A percentile compares a stretch with the other conserved stretches of the same genome.
phyloP scores from a whole-genome alignment of 2,113 vertebrate species.

The Notothenia rossii region DNA sequence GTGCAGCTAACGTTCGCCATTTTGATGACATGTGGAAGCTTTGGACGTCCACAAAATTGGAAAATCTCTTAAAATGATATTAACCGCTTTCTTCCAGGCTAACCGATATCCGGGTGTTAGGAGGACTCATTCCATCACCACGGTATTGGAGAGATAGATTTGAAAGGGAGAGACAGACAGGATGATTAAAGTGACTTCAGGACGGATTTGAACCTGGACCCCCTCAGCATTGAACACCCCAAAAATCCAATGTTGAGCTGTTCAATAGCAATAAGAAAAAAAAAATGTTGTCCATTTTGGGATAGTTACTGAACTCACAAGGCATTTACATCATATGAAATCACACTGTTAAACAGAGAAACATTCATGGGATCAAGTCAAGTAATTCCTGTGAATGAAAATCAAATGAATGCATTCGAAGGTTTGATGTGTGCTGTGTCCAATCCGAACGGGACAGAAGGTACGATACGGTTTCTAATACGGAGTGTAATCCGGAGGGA shows the following conservation, averaged over 20 bases:
- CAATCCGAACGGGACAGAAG: conserved; percentile 31
- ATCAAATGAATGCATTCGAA: neutral
- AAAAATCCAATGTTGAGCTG: neutral
- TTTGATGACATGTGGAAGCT: no score
- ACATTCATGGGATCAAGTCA: neutral
- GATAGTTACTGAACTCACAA: neutral
- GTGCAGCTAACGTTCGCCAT: no score
- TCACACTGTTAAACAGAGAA: neutral
- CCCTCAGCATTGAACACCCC: no score
- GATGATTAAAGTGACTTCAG: no score
- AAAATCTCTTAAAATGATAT: no score
- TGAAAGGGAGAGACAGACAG: no score
- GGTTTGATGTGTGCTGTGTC: conserved; percentile 1
- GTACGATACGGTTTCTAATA: conserved; percentile 35
- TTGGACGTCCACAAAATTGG: no score
- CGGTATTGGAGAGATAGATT: no score
- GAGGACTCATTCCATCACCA: no score
- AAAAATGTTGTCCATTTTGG: neutral
- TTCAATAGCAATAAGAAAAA: neutral
- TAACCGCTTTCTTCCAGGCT: no score
- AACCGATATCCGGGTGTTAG: no score
- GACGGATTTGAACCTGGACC: no score
- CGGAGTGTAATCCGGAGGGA: conserved; percentile 55
- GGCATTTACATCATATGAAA: neutral
- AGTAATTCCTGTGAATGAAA: conserved; percentile 9